Percentiles rank a stretch among this genome's conserved stretches.
Conservation (phyloP, 2,888 invertebrate genomes). For the Anoncus sp. region DNA sequence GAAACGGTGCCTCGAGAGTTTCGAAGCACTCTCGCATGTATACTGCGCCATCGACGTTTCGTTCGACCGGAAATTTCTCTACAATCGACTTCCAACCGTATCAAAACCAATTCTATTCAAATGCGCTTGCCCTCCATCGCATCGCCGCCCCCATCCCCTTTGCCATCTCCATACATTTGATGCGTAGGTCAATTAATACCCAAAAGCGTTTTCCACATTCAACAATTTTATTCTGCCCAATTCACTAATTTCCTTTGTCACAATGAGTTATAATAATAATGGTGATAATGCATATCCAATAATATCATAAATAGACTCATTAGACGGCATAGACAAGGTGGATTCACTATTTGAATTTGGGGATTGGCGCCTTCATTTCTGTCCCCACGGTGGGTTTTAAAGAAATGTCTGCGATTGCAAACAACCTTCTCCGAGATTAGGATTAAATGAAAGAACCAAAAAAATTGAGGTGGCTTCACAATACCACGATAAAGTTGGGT, state of each 20-base stretch:
- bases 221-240: conserved; percentile 36
- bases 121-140: conserved; percentile 47
- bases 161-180: conserved; percentile 11
- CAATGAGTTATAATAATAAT: conserved; percentile 23
- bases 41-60: conserved; percentile 58
- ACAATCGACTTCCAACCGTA: conserved; percentile 64
- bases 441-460: no score
- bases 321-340: background rate
- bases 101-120: conserved; percentile 65
- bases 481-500: no score
- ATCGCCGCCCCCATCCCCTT: background rate
- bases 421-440: no score
- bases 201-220: conserved; percentile 47
- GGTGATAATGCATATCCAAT: conserved; percentile 11
- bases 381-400: background rate
- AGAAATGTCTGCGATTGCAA: background rate
- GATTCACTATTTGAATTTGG: conserved; percentile 5
- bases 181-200: conserved; percentile 55
- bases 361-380: background rate
- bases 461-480: no score
- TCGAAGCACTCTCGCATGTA: conserved; percentile 28
- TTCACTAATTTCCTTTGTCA: conserved; percentile 41
- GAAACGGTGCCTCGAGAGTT: conserved; percentile 50
- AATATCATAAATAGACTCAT: conserved; percentile 11
- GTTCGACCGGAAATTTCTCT: conserved; percentile 63